phyloP scores from a whole-genome alignment of 2,888 invertebrate genomes.

The Thumatha senex region DNA sequence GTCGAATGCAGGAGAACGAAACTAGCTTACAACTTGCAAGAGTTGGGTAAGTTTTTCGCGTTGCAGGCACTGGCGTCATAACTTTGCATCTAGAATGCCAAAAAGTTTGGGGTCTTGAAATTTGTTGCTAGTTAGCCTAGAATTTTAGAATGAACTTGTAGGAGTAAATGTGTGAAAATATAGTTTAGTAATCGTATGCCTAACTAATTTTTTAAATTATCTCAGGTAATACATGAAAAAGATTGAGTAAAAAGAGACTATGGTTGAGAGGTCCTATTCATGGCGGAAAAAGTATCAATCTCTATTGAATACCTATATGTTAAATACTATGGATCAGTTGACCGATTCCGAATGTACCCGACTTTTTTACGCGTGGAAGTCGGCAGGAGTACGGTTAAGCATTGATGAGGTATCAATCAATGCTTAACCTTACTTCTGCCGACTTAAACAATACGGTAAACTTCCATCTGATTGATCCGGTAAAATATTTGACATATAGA shows the following conservation, averaged over 20 bases:
- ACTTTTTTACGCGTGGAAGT: no score
- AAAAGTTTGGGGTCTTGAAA: constrained; percentile 24
- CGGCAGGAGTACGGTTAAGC: no score
- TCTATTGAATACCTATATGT: no score
- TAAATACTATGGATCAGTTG: no score
- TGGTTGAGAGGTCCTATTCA: no score
- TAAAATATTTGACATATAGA: no score
- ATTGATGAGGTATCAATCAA: no score
- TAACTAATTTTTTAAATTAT: not conserved
- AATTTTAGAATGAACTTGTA: constrained; percentile 13
- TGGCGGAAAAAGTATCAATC: not conserved
- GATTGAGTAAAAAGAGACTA: not conserved
- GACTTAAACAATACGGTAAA: no score
- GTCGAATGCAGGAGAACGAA: constrained; percentile 14
- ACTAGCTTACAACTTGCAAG: constrained; percentile 30
- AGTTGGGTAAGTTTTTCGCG: constrained; percentile 32
- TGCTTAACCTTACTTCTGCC: no score
- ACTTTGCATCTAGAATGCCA: constrained; percentile 28
- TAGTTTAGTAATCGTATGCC: not conserved
- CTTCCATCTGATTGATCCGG: no score
- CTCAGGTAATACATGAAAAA: no score
- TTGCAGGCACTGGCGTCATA: constrained; percentile 33
- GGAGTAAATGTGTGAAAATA: not conserved
- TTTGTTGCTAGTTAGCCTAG: constrained; percentile 27
- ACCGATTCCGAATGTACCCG: no score